Percentiles rank a stretch among this genome's conserved stretches.
Conservation (phyloP, 2,888 invertebrate genomes). For the Hesperia comma region DNA sequence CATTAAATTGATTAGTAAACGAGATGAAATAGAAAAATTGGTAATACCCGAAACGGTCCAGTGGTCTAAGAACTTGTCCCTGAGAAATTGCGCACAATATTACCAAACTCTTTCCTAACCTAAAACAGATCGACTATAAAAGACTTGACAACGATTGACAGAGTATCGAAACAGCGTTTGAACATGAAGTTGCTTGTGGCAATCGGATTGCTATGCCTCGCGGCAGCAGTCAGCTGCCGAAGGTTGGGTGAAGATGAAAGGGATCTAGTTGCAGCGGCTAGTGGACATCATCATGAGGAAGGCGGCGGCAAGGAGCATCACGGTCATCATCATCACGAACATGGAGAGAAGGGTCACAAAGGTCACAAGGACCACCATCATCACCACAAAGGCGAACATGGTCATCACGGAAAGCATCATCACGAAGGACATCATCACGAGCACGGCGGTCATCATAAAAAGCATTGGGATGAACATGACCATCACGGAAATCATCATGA, state of each 20-base stretch:
- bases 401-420: conserved; percentile 74
- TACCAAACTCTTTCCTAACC: conserved; percentile 75
- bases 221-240: conserved; percentile 68
- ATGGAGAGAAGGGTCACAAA: conserved; percentile 73
- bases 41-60: conserved; percentile 65
- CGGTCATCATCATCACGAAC: conserved; percentile 73
- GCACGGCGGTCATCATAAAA: conserved; percentile 74
- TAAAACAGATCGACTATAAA: conserved; percentile 68
- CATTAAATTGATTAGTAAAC: conserved; percentile 37
- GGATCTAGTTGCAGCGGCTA: conserved; percentile 74
- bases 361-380: conserved; percentile 79
- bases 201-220: conserved; percentile 70
- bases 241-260: conserved; percentile 69
- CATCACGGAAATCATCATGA: conserved; percentile 75
- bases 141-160: conserved; percentile 54
- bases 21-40: conserved; percentile 45
- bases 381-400: conserved; percentile 76
- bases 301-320: conserved; percentile 78
- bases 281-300: conserved; percentile 68
- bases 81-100: conserved; percentile 59
- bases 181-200: conserved; percentile 73
- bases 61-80: conserved; percentile 54
- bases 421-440: conserved; percentile 74
- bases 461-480: conserved; percentile 74
- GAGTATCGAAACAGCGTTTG: conserved; percentile 42